Percentiles rank a stretch among this genome's conserved stretches.
Conservation (phyloP, 1,140 invertebrate genomes). For the Pomacea maculata region DNA sequence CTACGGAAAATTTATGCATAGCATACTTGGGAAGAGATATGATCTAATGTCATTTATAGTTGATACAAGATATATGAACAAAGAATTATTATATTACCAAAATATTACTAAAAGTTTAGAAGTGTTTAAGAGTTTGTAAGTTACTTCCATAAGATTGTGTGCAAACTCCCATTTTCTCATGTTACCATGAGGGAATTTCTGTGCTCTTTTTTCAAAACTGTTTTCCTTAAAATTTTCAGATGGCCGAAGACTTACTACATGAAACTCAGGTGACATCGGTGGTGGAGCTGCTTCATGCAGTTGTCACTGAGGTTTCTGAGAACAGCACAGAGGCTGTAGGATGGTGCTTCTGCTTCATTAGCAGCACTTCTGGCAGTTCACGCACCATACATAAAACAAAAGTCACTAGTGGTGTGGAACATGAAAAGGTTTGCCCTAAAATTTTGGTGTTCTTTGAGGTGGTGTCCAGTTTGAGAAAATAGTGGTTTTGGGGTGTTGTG, state of each 20-base stretch:
- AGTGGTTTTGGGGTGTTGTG: no score
- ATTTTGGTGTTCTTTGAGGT: no score
- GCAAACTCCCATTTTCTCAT: background rate
- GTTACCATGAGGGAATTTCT: background rate
- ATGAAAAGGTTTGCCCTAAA: constrained; percentile 36
- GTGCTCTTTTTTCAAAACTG: background rate
- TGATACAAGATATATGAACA: no score
- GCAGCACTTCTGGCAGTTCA: constrained; percentile 51
- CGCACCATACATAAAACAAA: constrained; percentile 39
- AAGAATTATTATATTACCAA: no score
- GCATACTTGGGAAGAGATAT: no score
- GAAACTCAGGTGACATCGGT: constrained; percentile 83
- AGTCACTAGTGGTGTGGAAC: constrained; percentile 29
- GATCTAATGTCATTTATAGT: no score
- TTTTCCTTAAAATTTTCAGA: constrained; percentile 66
- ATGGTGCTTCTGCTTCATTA: constrained; percentile 38
- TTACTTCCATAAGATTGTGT: background rate
- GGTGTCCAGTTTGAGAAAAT: no score
- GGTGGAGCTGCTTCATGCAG: constrained; percentile 84
- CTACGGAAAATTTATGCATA: no score
- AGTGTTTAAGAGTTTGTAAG: background rate
- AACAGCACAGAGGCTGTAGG: constrained; percentile 71
- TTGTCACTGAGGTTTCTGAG: constrained; percentile 82
- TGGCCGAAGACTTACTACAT: constrained; percentile 83
- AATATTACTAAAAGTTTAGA: no score